Evolutionary conservation across 2,888 invertebrate species (phyloP).

Genomic region (Merodon equestris): DNA sequence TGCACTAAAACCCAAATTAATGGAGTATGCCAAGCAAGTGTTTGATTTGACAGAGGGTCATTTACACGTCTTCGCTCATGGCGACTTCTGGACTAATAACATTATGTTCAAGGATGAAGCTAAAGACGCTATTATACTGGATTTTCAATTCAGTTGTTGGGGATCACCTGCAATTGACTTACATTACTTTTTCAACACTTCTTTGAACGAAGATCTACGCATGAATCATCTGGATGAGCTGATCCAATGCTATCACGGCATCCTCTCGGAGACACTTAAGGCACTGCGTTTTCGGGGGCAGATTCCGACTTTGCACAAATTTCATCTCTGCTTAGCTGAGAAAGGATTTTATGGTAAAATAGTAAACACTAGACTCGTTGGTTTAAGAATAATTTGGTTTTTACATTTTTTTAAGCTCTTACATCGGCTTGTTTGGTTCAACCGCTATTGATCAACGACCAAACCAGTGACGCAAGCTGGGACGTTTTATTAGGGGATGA

Average conservation of each 20-base stretch:
- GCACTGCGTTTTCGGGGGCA: conserved; percentile 71
- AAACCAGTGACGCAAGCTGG: conserved; percentile 76
- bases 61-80: conserved; percentile 76
- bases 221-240: conserved; percentile 75
- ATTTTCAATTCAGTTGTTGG: conserved; percentile 78
- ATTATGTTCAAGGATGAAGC: conserved; percentile 74
- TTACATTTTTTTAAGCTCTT: conserved; percentile 72
- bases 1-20: conserved; percentile 72
- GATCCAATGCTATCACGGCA: conserved; percentile 73
- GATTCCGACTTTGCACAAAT: conserved; percentile 75
- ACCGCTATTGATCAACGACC: conserved; percentile 75
- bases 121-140: conserved; percentile 75
- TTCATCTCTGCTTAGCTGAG: conserved; percentile 73
- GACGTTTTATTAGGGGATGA: conserved; percentile 76
- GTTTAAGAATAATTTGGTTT: conserved; percentile 26
- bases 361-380: no score
- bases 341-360: conserved; percentile 75
- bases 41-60: conserved; percentile 73
- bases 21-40: conserved; percentile 75
- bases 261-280: conserved; percentile 72
- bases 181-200: conserved; percentile 76
- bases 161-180: conserved; percentile 77
- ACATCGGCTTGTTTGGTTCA: conserved; percentile 75
- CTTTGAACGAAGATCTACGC: conserved; percentile 74
- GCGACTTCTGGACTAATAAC: conserved; percentile 78